These are phyloP conservation scores for Meleagris gallopavo DNA, from an alignment of 2,113 vertebrate species.

Conservation along the genomic window DNA sequence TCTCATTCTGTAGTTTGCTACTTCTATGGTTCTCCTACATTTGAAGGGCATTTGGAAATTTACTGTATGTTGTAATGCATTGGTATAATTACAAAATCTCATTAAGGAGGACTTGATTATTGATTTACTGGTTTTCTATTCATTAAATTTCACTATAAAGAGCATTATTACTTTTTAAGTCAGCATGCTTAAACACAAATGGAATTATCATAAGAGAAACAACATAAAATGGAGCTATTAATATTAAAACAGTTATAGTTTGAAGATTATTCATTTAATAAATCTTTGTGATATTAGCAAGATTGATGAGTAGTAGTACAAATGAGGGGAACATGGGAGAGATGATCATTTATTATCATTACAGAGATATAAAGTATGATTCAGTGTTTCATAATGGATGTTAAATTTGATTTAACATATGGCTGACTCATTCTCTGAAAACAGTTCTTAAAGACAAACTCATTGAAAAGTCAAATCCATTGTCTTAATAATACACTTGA, in stretches of 20 bases:
- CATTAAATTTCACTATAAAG: constrained; percentile 77
- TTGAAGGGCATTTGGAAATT: constrained; percentile 56
- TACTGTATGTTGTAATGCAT: constrained; percentile 65
- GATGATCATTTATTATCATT: constrained; percentile 83
- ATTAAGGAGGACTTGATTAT: constrained; percentile 76
- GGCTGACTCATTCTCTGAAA: constrained; percentile 80
- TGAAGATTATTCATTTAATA: constrained; percentile 81
- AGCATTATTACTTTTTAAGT: constrained; percentile 78
- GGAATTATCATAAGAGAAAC: constrained; percentile 70
- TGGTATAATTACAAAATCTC: constrained; percentile 73
- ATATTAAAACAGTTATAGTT: constrained; percentile 79
- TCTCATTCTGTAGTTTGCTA: constrained; percentile 53
- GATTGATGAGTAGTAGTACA: constrained; percentile 81
- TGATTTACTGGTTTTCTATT: constrained; percentile 78
- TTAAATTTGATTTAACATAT: constrained; percentile 87
- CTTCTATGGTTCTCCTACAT: background rate
- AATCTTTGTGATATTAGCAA: constrained; percentile 80
- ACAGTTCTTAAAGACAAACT: constrained; percentile 81
- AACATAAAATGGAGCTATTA: constrained; percentile 80
- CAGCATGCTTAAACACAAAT: constrained; percentile 71
- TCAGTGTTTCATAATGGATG: constrained; percentile 82
- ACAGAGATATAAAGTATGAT: constrained; percentile 82
- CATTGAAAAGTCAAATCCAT: constrained; percentile 76
- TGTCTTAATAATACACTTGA: constrained; percentile 73
- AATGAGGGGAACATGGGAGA: constrained; percentile 77